Evolutionary conservation across 2,888 invertebrate species (phyloP).

Genomic region (Cordilura impudica): DNA sequence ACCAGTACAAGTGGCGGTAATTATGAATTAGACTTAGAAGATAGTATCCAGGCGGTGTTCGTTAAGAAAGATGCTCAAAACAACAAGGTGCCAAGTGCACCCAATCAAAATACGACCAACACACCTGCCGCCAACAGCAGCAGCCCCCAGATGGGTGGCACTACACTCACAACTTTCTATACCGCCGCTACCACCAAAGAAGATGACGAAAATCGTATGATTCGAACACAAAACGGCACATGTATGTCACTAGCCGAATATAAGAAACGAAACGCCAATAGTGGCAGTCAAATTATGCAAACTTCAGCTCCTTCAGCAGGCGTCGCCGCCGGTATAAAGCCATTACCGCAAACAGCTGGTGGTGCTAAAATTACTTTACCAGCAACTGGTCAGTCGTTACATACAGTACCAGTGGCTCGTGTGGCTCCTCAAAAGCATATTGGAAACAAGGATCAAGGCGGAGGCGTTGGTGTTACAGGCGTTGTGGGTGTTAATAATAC

Average conservation of each 20-base stretch:
- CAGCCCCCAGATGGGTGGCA: constrained; percentile 67
- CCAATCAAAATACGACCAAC: constrained; percentile 36
- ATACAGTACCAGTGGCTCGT: constrained; percentile 65
- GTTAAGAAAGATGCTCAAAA: constrained; percentile 74
- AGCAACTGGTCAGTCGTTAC: constrained; percentile 60
- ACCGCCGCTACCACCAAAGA: constrained; percentile 69
- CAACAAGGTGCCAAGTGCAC: constrained; percentile 64
- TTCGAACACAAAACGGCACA: constrained; percentile 72
- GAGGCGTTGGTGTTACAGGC: background rate
- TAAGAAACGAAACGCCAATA: constrained; percentile 71
- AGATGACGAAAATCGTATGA: constrained; percentile 71
- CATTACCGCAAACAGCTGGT: constrained; percentile 50
- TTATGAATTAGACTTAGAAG: constrained; percentile 74
- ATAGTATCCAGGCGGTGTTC: constrained; percentile 76
- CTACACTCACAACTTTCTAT: constrained; percentile 70
- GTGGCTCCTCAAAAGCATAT: constrained; percentile 66
- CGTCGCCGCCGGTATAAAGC: constrained; percentile 36
- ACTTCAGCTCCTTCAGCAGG: constrained; percentile 25
- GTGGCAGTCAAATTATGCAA: constrained; percentile 39
- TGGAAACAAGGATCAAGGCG: constrained; percentile 43
- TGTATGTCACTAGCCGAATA: constrained; percentile 74
- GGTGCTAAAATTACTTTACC: constrained; percentile 64
- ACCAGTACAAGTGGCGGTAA: constrained; percentile 19
- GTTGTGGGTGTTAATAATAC: background rate
- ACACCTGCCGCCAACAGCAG: constrained; percentile 67